A percentile compares a stretch with the other conserved stretches of the same genome.
Conservation (phyloP, 1,140 invertebrate species). For the Diorhabda carinulata region DNA sequence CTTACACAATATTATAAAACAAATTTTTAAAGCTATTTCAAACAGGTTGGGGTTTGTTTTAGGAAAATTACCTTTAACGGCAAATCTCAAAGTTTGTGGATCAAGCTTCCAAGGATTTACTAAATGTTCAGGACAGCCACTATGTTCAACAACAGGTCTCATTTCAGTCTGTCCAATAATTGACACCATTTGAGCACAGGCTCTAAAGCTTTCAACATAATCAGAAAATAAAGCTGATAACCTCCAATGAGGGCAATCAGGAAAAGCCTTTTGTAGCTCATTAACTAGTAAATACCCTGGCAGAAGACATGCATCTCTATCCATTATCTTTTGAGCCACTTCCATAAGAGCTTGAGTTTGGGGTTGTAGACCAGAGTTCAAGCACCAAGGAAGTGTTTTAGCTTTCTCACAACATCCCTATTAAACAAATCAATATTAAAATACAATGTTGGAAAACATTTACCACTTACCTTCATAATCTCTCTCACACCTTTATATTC, state of each 20-base stretch:
- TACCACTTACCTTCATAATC: slow-evolving; percentile 74
- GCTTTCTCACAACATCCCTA: slow-evolving; percentile 84
- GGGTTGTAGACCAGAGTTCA: slow-evolving; percentile 74
- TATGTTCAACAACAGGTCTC: slow-evolving; percentile 91
- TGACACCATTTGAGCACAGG: slow-evolving; percentile 91
- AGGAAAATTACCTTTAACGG: slow-evolving; percentile 62
- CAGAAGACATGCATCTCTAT: slow-evolving; percentile 84
- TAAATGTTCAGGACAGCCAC: slow-evolving; percentile 81
- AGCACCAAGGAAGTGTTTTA: slow-evolving; percentile 66
- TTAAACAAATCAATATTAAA: slow-evolving; percentile 33
- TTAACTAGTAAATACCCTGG: slow-evolving; percentile 94
- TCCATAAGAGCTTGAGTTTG: slow-evolving; percentile 76
- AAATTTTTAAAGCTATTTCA: neutral
- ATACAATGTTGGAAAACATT: neutral
- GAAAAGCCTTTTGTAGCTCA: slow-evolving; percentile 85
- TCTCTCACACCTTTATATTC: slow-evolving; percentile 93
- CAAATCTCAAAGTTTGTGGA: slow-evolving; percentile 76
- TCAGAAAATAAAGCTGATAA: slow-evolving; percentile 77
- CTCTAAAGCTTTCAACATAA: slow-evolving; percentile 89
- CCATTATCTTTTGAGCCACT: slow-evolving; percentile 85
- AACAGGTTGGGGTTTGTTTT: neutral
- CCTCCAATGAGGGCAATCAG: slow-evolving; percentile 89
- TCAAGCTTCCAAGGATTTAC: slow-evolving; percentile 91
- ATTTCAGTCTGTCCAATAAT: slow-evolving; percentile 86
- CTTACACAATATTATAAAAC: neutral